Percentiles rank a stretch among this genome's conserved stretches.
These are phyloP conservation scores for Acanthosepion pharaonis DNA, from an alignment of 2,888 invertebrate genomes.

Conservation along the genomic window DNA sequence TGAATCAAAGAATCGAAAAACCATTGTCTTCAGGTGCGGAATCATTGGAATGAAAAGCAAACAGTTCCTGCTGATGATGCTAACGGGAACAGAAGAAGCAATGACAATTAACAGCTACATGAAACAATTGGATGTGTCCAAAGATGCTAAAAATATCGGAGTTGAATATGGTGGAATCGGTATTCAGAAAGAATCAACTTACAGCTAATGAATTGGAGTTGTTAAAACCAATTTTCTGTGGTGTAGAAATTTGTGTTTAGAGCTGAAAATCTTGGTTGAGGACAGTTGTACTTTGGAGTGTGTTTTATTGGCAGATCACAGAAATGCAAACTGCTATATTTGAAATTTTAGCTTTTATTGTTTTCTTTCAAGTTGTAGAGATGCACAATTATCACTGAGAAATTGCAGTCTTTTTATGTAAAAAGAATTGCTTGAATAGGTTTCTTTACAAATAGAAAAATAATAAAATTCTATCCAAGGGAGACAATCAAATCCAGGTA, in stretches of 20 bases:
- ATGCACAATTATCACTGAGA: too few species aligned
- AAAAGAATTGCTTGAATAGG: too few species aligned
- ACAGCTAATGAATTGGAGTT: background rate
- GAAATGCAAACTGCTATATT: background rate
- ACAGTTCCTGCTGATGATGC: background rate
- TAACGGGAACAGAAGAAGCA: background rate
- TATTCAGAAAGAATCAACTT: slow-evolving; percentile 4
- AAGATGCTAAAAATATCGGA: background rate
- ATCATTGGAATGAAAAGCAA: background rate
- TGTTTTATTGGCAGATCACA: background rate
- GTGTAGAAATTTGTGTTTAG: background rate
- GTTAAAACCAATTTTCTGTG: slow-evolving; percentile 4
- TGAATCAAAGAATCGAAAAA: background rate
- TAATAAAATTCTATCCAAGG: too few species aligned
- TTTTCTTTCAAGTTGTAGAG: too few species aligned
- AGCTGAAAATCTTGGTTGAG: background rate
- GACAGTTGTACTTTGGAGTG: background rate
- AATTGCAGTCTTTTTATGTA: too few species aligned
- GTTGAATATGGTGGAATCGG: background rate
- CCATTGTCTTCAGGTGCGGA: slow-evolving; percentile 4
- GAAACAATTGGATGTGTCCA: background rate
- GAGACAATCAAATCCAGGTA: too few species aligned
- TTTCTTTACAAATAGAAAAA: too few species aligned
- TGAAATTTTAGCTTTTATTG: too few species aligned
- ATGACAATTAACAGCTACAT: background rate